Percentiles rank a stretch among this genome's conserved stretches.
Conservation (phyloP, 1,140 invertebrate species). For the Pseudachorutes palmiensis region DNA sequence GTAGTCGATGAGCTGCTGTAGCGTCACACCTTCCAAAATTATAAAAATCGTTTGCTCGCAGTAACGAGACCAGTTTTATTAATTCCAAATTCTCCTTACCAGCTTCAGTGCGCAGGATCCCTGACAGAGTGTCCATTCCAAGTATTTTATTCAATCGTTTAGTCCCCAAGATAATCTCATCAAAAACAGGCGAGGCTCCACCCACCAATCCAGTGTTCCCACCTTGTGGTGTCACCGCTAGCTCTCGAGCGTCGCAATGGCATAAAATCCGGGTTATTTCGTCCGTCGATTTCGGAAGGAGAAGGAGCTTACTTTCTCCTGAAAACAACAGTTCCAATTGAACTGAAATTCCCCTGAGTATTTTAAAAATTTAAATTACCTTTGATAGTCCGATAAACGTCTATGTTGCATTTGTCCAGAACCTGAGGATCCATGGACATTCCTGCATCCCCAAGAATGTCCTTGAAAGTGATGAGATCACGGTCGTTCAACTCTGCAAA, state of each 20-base stretch:
- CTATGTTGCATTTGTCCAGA: conserved; percentile 73
- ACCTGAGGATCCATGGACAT: conserved; percentile 66
- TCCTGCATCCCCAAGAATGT: conserved; percentile 57
- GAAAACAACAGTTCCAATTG: background rate
- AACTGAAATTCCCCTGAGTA: background rate
- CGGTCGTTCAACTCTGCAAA: conserved; percentile 47
- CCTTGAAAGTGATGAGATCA: conserved; percentile 63
- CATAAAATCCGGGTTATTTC: conserved; percentile 78
- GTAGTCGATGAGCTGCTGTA: conserved; percentile 74
- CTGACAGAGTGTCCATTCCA: too few relatives aligned
- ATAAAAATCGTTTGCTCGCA: too few relatives aligned
- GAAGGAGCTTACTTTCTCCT: conserved; percentile 49
- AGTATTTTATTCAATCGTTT: conserved; percentile 83
- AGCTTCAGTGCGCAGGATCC: too few relatives aligned
- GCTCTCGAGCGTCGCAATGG: conserved; percentile 70
- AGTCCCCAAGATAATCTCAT: conserved; percentile 87
- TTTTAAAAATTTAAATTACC: conserved; percentile 50
- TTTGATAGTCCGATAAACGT: conserved; percentile 82
- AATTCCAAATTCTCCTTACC: too few relatives aligned
- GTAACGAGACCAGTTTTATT: too few relatives aligned
- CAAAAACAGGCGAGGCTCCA: conserved; percentile 88
- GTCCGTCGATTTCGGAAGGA: conserved; percentile 66
- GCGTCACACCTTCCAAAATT: conserved; percentile 79
- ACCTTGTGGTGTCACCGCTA: conserved; percentile 85
- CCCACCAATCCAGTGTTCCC: conserved; percentile 89